These are phyloP conservation scores for Microcaecilia unicolor DNA, from an alignment of 2,797 vertebrate species.

Conservation along the genomic window DNA sequence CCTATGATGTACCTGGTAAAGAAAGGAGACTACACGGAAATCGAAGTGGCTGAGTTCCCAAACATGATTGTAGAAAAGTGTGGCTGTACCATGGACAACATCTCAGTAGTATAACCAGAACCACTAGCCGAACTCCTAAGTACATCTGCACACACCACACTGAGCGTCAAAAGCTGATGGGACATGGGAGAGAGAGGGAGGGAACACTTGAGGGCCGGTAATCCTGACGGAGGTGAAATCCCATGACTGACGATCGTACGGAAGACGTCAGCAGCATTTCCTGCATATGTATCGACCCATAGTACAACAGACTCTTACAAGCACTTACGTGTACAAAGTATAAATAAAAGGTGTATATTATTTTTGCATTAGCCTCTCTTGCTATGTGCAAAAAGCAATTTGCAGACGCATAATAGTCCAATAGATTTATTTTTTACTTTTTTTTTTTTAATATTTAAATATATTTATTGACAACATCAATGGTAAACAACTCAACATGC, in stretches of 20 bases:
- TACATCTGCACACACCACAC: too few relatives aligned
- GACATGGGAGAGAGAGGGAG: too few relatives aligned
- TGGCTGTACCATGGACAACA: conserved; percentile 63
- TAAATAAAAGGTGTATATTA: conserved; percentile 16
- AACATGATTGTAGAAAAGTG: conserved; percentile 79
- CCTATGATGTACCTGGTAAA: conserved; percentile 84
- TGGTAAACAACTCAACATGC: too few relatives aligned
- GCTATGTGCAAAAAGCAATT: background rate
- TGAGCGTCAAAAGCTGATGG: too few relatives aligned
- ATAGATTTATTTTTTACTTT: conserved; percentile 13
- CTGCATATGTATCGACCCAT: too few relatives aligned
- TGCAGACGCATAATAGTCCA: background rate
- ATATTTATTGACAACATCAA: too few relatives aligned
- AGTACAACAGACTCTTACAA: conserved; percentile 16
- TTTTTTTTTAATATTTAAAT: too few relatives aligned
- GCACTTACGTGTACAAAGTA: conserved; percentile 50
- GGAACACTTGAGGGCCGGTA: too few relatives aligned
- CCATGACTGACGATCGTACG: background rate
- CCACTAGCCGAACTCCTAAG: background rate
- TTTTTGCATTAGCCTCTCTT: background rate
- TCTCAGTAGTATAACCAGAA: conserved; percentile 55
- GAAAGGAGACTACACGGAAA: conserved; percentile 81
- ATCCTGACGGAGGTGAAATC: background rate
- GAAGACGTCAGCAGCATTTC: too few relatives aligned
- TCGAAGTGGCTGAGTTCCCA: conserved; percentile 81